A percentile compares a stretch with the other conserved stretches of the same genome.
Evolutionary conservation across 92 coral and sea anemone genomes (phyloP).

Genomic region (Metridium senile): DNA sequence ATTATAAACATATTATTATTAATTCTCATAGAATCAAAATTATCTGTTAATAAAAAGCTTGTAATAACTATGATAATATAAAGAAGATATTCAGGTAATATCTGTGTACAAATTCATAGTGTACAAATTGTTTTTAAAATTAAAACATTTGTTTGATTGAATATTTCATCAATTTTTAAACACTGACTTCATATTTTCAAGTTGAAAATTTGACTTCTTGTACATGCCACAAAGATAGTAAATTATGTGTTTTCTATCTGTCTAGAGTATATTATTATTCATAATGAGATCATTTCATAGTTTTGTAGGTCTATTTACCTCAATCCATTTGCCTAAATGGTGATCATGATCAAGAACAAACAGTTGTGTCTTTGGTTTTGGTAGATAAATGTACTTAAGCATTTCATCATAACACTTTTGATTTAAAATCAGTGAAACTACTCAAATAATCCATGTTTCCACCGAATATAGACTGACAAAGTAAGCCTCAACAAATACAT

Average conservation of each 20-base stretch:
- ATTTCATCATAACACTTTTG: constrained; percentile 25
- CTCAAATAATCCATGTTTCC: not conserved
- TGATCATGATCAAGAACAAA: constrained; percentile 38
- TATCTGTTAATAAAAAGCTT: not conserved
- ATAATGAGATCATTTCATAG: not conserved
- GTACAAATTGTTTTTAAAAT: not conserved
- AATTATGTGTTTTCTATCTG: too few species aligned
- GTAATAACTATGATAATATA: not conserved
- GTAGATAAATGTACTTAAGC: constrained; percentile 38
- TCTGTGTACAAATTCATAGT: not conserved
- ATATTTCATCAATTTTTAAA: not conserved
- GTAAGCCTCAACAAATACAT: not conserved
- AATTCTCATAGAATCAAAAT: not conserved
- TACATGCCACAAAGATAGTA: not conserved
- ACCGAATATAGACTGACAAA: not conserved
- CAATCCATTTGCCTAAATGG: constrained; percentile 48
- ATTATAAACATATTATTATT: not conserved
- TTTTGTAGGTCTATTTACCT: constrained; percentile 33
- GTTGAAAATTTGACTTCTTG: not conserved
- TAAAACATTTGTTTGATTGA: not conserved
- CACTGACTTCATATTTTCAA: not conserved
- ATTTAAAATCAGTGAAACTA: not conserved
- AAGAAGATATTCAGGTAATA: not conserved
- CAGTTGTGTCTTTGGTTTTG: constrained; percentile 46
- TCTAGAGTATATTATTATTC: too few species aligned